These are phyloP conservation scores for Automeris io DNA, from an alignment of 2,888 invertebrate species.

Conservation along the genomic window DNA sequence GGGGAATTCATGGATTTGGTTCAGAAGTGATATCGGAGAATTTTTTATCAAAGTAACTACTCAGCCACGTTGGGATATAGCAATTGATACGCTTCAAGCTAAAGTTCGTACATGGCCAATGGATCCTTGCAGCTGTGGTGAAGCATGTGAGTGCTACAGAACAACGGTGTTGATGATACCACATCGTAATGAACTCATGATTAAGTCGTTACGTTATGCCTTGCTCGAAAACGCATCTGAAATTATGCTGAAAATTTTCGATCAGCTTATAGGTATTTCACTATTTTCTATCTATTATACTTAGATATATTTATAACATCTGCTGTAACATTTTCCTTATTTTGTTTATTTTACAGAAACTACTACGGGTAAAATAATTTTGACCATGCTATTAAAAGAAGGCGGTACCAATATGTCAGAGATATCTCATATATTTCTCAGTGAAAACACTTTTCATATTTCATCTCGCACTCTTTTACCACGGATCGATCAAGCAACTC, in stretches of 20 bases:
- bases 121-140: conserved; percentile 60
- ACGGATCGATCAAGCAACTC: conserved; percentile 36
- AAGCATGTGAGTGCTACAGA: conserved; percentile 60
- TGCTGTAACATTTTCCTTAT: not conserved
- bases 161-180: conserved; percentile 52
- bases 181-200: conserved; percentile 59
- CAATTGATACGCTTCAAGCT: conserved; percentile 50
- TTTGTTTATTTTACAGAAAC: conserved; percentile 38
- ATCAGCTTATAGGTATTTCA: conserved; percentile 48
- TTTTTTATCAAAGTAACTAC: conserved; percentile 59
- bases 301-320: not conserved
- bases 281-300: not conserved
- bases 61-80: conserved; percentile 59
- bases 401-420: conserved; percentile 56
- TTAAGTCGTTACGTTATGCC: conserved; percentile 53
- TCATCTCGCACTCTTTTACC: conserved; percentile 42
- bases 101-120: conserved; percentile 52
- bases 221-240: conserved; percentile 54
- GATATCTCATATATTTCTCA: conserved; percentile 49
- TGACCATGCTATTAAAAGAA: conserved; percentile 53
- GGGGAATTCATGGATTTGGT: conserved; percentile 62
- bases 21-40: conserved; percentile 52
- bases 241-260: conserved; percentile 56
- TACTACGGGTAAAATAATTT: conserved; percentile 50
- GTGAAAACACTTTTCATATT: conserved; percentile 39